Percentiles rank a stretch among this genome's conserved stretches.
Conservation (phyloP, 2,888 invertebrate species). For the Capitulum mitella region DNA sequence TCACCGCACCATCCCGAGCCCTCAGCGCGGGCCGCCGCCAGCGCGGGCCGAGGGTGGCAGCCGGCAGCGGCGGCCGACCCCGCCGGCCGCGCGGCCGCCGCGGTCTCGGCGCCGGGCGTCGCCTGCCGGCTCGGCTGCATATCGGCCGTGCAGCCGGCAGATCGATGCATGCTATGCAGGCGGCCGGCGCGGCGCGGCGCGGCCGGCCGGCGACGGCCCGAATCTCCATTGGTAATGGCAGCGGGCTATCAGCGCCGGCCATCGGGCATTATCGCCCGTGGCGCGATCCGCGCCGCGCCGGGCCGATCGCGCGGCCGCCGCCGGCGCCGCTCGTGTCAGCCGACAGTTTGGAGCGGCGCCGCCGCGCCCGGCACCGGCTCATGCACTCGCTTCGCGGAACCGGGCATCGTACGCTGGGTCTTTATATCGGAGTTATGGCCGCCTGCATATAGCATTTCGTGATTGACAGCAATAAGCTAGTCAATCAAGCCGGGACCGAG, state of each 20-base stretch:
- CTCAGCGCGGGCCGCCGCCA: not conserved
- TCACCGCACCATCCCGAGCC: too few species aligned
- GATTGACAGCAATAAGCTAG: not conserved
- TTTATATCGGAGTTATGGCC: not conserved
- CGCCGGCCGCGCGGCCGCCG: not conserved
- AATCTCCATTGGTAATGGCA: slow-evolving; percentile 13
- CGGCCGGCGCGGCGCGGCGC: not conserved
- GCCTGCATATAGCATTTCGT: not conserved
- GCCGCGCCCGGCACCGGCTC: not conserved
- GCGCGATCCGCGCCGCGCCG: not conserved
- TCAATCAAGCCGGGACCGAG: not conserved
- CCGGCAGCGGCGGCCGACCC: not conserved
- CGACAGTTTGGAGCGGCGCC: not conserved
- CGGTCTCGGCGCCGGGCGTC: not conserved
- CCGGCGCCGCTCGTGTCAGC: not conserved
- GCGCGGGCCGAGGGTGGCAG: not conserved
- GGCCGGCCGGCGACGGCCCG: not conserved
- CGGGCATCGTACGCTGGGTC: not conserved
- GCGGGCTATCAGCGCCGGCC: slow-evolving; percentile 3
- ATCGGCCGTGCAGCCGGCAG: too few species aligned
- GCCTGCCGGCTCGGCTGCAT: too few species aligned
- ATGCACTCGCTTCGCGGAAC: not conserved
- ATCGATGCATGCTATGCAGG: not conserved
- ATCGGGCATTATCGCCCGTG: not conserved
- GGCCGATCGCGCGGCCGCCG: not conserved